These are phyloP conservation scores for Acromyrmex charruanus DNA, from an alignment of 1,140 invertebrate genomes.

Conservation along the genomic window DNA sequence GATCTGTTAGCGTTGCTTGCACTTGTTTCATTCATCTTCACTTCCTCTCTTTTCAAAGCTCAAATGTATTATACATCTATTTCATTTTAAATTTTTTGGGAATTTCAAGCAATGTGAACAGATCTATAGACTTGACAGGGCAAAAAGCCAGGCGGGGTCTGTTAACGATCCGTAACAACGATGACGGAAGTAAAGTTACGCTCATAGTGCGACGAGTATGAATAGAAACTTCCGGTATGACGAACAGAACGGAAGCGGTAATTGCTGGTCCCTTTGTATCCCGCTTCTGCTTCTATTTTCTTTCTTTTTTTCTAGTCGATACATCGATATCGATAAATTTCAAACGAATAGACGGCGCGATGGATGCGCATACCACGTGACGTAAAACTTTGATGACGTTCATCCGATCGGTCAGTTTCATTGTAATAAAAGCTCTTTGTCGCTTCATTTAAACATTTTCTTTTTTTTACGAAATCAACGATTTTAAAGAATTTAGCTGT, in stretches of 20 bases:
- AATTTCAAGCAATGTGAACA: too few species aligned
- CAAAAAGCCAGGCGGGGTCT: slow-evolving; percentile 12
- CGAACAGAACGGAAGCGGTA: slow-evolving; percentile 76
- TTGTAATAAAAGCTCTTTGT: neutral
- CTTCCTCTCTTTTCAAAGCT: too few species aligned
- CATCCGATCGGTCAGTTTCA: neutral
- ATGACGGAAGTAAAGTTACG: slow-evolving; percentile 79
- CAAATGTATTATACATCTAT: too few species aligned
- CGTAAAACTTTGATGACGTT: slow-evolving; percentile 17
- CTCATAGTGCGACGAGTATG: slow-evolving; percentile 78
- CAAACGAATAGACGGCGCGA: slow-evolving; percentile 34
- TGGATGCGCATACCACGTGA: neutral
- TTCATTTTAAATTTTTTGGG: too few species aligned
- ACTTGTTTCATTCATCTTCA: too few species aligned
- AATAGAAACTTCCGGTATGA: slow-evolving; percentile 78
- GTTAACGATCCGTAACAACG: slow-evolving; percentile 66
- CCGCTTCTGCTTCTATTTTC: neutral
- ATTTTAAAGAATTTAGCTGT: neutral
- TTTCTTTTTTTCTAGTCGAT: neutral
- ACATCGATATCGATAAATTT: slow-evolving; percentile 59
- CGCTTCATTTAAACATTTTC: neutral
- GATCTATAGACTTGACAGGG: neutral
- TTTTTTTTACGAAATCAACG: neutral
- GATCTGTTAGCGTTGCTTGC: too few species aligned
- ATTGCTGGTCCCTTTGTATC: slow-evolving; percentile 71